A percentile compares a stretch with the other conserved stretches of the same genome.
Evolutionary conservation across 2,797 vertebrate species (phyloP).

Genomic region (Zonotrichia albicollis): DNA sequence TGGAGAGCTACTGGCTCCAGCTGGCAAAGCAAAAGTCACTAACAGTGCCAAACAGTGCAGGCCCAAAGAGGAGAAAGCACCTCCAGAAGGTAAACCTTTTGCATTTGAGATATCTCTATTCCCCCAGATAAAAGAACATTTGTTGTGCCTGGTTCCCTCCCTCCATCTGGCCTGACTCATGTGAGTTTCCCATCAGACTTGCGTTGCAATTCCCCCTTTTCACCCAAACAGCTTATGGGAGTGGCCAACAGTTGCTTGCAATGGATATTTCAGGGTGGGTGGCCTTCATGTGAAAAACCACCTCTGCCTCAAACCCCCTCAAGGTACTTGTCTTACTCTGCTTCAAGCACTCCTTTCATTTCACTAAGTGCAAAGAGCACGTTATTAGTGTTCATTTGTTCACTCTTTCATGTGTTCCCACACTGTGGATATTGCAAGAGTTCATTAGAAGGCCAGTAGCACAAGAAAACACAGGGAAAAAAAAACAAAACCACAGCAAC

Average conservation of each 20-base stretch:
- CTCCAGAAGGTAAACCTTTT: background rate
- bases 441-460: background rate
- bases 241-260: background rate
- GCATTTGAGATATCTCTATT: background rate
- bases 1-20: background rate
- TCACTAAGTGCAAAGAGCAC: background rate
- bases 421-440: background rate
- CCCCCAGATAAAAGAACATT: background rate
- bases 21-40: background rate
- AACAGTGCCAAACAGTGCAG: background rate
- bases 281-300: background rate
- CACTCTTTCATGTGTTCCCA: background rate
- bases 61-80: background rate
- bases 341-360: background rate
- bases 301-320: background rate
- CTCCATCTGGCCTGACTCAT: background rate
- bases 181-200: conserved; percentile 42
- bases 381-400: background rate
- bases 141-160: conserved; percentile 7
- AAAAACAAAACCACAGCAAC: background rate
- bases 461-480: background rate
- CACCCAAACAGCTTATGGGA: conserved; percentile 10
- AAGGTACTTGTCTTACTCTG: background rate
- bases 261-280: background rate
- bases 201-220: background rate